Conservation (phyloP, 2,888 invertebrate genomes). For the Drosophila setosimentum region DNA sequence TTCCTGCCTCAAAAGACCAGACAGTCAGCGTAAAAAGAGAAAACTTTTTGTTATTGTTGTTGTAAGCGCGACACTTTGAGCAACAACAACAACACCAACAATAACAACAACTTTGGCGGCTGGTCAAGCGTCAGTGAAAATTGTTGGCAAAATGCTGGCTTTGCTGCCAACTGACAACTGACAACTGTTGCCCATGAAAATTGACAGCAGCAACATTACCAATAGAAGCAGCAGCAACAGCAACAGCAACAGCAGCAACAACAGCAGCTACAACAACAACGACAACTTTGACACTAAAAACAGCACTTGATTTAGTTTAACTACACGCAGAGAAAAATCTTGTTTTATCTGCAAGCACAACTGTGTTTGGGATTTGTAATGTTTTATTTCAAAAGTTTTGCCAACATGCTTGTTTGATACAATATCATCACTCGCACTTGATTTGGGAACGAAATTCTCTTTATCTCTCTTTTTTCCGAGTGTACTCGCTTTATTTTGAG, state of each 20-base stretch:
- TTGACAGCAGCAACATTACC: slow-evolving; percentile 4
- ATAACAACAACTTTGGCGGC: slow-evolving; percentile 38
- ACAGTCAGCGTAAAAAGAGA: slow-evolving; percentile 62
- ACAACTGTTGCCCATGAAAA: slow-evolving; percentile 54
- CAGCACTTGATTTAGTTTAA: neutral
- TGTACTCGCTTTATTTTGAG: neutral
- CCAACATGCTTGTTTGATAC: no score
- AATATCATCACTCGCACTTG: neutral
- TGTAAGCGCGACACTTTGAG: slow-evolving; percentile 58
- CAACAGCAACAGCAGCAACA: neutral
- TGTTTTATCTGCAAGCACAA: neutral
- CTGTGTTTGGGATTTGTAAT: neutral
- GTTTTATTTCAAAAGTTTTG: neutral
- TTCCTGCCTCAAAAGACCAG: slow-evolving; percentile 12
- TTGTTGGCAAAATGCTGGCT: slow-evolving; percentile 44
- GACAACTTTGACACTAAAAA: neutral
- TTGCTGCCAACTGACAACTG: slow-evolving; percentile 39
- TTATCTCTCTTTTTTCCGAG: neutral
- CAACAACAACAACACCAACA: slow-evolving; percentile 29
- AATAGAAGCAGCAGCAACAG: neutral
- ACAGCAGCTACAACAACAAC: neutral
- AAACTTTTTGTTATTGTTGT: slow-evolving; percentile 46
- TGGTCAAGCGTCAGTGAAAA: slow-evolving; percentile 58
- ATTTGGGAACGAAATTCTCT: neutral
- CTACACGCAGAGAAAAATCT: slow-evolving; percentile 6